Evolutionary conservation across 2,113 vertebrate species (phyloP).

Genomic region (Rhinopomastus cyanomelas): DNA sequence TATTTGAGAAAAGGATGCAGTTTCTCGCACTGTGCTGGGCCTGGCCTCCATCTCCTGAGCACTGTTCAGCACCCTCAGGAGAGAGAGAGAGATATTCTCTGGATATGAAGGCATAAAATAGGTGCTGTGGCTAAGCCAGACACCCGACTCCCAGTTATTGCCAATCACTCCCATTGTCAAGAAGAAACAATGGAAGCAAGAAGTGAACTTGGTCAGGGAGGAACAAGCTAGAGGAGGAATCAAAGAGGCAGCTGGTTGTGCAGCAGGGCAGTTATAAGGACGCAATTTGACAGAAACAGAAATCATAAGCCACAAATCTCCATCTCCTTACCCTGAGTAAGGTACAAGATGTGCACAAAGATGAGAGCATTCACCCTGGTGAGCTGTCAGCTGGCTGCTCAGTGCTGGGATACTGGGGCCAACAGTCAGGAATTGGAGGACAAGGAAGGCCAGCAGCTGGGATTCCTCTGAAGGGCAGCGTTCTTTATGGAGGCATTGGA

Average conservation of each 20-base stretch:
- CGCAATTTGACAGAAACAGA: neutral
- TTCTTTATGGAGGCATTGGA: neutral
- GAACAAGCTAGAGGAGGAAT: neutral
- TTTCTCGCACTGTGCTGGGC: fast-evolving
- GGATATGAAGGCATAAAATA: neutral
- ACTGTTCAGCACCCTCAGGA: neutral
- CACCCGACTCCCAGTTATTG: neutral
- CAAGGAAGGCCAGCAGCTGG: neutral
- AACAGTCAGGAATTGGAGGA: neutral
- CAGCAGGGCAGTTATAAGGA: neutral
- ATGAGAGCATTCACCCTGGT: neutral
- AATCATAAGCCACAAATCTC: neutral
- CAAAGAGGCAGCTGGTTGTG: neutral
- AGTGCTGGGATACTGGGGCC: neutral
- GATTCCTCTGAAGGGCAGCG: neutral
- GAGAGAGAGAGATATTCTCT: neutral
- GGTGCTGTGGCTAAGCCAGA: neutral
- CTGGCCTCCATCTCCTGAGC: neutral
- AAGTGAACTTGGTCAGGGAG: neutral
- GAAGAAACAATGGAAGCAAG: neutral
- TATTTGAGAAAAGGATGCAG: neutral
- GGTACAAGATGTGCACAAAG: neutral
- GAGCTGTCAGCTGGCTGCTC: neutral
- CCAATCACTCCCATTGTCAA: neutral
- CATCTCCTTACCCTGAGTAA: neutral